Percentiles rank a stretch among this genome's conserved stretches.
These are phyloP conservation scores for Corythoichthys intestinalis DNA, from an alignment of 2,113 vertebrate species.

Conservation along the genomic window DNA sequence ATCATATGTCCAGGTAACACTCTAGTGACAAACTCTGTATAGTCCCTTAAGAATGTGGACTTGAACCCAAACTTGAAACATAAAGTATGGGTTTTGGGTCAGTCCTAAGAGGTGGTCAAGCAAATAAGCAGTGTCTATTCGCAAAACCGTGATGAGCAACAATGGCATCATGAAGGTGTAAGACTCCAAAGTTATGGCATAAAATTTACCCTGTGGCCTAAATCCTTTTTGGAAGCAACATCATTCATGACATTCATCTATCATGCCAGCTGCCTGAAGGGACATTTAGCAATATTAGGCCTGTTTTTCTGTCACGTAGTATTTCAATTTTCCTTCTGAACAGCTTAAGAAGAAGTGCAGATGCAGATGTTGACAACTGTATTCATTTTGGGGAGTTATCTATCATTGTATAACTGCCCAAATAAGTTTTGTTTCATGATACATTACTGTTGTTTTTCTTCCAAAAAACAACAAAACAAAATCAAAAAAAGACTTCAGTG, in stretches of 20 bases:
- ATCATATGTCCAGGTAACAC: no score
- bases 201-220: background rate
- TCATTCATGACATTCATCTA: background rate
- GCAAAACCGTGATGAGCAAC: no score
- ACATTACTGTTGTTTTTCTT: background rate
- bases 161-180: background rate
- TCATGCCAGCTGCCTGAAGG: background rate
- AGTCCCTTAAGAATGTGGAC: no score
- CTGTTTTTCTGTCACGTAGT: no score
- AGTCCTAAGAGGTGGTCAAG: no score
- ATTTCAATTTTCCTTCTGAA: background rate
- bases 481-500: background rate
- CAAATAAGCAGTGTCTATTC: no score
- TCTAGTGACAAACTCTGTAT: no score
- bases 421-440: background rate
- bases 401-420: background rate
- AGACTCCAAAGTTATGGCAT: background rate
- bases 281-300: no score
- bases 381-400: background rate
- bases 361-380: background rate
- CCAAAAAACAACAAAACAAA: background rate
- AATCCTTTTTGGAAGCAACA: background rate
- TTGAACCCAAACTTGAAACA: no score
- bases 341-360: background rate
- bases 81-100: no score